A percentile compares a stretch with the other conserved stretches of the same genome.
phyloP scores from a whole-genome alignment of 2,113 vertebrate species.

The Zeus faber region DNA sequence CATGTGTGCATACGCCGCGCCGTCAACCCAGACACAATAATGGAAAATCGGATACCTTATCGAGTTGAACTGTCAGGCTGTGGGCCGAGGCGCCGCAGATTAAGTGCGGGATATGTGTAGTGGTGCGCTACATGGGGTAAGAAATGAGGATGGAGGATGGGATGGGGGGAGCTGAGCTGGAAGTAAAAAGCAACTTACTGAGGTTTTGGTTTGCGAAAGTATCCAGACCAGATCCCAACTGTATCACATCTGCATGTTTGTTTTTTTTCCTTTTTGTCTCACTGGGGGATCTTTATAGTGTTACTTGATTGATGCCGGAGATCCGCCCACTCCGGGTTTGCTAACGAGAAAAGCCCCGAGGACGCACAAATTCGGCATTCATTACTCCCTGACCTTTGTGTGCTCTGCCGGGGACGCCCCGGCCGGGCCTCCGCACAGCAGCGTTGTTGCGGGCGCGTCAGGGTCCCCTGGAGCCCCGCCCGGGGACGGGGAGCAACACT shows the following conservation, averaged over 20 bases:
- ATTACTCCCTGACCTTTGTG: constrained; percentile 66
- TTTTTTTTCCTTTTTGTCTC: constrained; percentile 36
- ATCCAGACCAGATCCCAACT: too few relatives aligned
- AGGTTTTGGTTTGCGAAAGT: too few relatives aligned
- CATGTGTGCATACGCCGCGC: constrained; percentile 64
- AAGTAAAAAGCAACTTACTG: too few relatives aligned
- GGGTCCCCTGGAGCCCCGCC: constrained; percentile 43
- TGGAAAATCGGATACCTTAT: constrained; percentile 67
- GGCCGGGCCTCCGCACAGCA: constrained; percentile 37
- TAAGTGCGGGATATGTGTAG: constrained; percentile 55
- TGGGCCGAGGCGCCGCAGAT: constrained; percentile 52
- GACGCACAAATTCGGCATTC: constrained; percentile 57
- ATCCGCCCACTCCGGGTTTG: constrained; percentile 53
- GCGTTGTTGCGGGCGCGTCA: constrained; percentile 21
- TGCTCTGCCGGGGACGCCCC: constrained; percentile 38
- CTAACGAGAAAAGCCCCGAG: constrained; percentile 64
- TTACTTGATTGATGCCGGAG: constrained; percentile 55
- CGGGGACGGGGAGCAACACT: constrained; percentile 52
- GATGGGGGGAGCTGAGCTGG: too few relatives aligned
- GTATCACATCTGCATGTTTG: constrained; percentile 9
- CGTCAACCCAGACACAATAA: constrained; percentile 58
- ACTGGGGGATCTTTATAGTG: constrained; percentile 45
- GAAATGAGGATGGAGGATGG: constrained; percentile 14
- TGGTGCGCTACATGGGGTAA: constrained; percentile 40
- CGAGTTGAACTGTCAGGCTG: constrained; percentile 63